Evolutionary conservation across 2,888 invertebrate species (phyloP).

Genomic region (Stratiomys singularior): DNA sequence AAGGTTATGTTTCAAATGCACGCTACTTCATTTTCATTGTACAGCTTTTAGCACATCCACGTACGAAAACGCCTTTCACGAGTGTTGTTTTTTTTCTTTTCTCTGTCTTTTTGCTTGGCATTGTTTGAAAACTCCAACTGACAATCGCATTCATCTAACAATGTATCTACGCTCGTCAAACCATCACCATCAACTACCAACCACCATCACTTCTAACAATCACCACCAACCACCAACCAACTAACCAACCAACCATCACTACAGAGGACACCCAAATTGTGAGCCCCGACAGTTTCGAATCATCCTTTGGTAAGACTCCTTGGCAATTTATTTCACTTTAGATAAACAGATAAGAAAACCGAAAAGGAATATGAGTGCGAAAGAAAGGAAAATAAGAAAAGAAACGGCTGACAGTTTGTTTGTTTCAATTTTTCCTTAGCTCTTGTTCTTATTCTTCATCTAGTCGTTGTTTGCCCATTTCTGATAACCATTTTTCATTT

Average conservation of each 20-base stretch:
- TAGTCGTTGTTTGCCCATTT: slow-evolving; percentile 13
- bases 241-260: neutral
- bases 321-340: slow-evolving; percentile 50
- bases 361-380: neutral
- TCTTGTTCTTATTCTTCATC: too few relatives aligned
- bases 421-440: slow-evolving; percentile 37
- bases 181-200: neutral
- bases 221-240: neutral
- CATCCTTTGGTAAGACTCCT: slow-evolving; percentile 59
- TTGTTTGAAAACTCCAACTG: neutral
- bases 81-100: neutral
- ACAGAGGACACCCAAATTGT: slow-evolving; percentile 65
- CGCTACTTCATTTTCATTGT: slow-evolving; percentile 31
- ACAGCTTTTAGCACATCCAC: slow-evolving; percentile 2
- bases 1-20: slow-evolving; percentile 28
- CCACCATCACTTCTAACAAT: neutral
- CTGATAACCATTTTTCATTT: slow-evolving; percentile 44
- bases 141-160: slow-evolving; percentile 6
- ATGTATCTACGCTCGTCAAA: slow-evolving; percentile 4
- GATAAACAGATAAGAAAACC: slow-evolving; percentile 29
- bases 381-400: neutral
- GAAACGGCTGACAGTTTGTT: slow-evolving; percentile 45
- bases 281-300: slow-evolving; percentile 63
- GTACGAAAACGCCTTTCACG: slow-evolving; percentile 10
- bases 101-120: neutral